These are phyloP conservation scores for Masnerella sp. DNA, from an alignment of 2,888 invertebrate genomes.

Conservation along the genomic window DNA sequence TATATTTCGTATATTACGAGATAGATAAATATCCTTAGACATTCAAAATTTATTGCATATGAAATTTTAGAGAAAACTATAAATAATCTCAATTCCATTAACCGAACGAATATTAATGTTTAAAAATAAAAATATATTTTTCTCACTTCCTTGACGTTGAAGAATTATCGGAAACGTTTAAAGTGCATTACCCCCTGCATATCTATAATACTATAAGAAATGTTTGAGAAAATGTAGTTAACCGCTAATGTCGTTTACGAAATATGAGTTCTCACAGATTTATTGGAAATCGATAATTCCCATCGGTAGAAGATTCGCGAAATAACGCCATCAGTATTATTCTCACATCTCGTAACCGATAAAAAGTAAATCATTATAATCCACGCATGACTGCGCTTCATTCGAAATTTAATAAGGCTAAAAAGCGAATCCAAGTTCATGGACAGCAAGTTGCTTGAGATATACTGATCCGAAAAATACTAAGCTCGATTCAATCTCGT, in stretches of 20 bases:
- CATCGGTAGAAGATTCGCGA: not conserved
- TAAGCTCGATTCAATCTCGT: too few species aligned
- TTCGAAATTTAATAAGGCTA: not conserved
- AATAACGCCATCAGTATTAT: not conserved
- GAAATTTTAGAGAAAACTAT: too few species aligned
- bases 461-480: too few species aligned
- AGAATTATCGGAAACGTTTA: not conserved
- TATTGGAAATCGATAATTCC: not conserved
- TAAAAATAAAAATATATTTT: not conserved
- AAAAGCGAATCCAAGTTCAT: too few species aligned
- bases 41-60: too few species aligned
- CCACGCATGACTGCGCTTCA: not conserved
- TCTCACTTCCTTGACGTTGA: not conserved
- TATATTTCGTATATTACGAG: too few species aligned
- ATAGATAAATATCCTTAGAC: too few species aligned
- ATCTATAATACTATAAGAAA: not conserved
- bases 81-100: too few species aligned
- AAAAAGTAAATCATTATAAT: not conserved
- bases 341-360: not conserved
- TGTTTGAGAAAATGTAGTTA: not conserved
- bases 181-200: not conserved
- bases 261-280: not conserved
- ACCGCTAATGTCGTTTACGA: constrained; percentile 2
- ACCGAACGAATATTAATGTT: not conserved
- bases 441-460: too few species aligned